Evolutionary conservation across 2,888 invertebrate species (phyloP), one percentile per base, ranked within the genome.

Genomic region (Agrochola macilenta): DNA sequence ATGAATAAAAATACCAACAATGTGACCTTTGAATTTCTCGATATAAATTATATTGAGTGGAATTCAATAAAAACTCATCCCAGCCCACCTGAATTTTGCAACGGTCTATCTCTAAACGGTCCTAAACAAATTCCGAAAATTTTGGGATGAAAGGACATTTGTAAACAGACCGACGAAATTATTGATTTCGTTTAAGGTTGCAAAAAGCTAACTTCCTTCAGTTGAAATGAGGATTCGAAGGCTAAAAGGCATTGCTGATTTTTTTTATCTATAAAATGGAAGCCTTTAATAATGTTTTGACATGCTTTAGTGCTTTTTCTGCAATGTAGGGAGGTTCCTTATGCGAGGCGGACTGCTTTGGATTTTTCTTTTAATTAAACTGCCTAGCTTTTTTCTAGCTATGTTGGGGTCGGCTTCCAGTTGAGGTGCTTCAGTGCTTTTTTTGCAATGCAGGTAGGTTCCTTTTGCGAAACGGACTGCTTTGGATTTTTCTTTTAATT

Each of bases 91-190:
- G 65, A 65, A 54, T 61, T 73, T 26, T 58, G 35, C 57, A 61
- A 70, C 66, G 26, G 69, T 60, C 39, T 46, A 69, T 46, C 58
- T 17, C 35, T 65, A 69, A 79, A 73, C 52, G 30, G 52, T 70
- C 83, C 82, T 82, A 79, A 83, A 82, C 69, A 82, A 82, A 83
- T 74, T 83, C 49, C 43, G 35, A 35, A 46, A 78, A 61, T 83
- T 49, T 54, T 58, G 49, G 61, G 69, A 52, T 14, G 20, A 69
- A 74, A 52, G 61, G 66, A 52, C 79, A 23, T 46, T 74, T 54
- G 74, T 74, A 69, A 83, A 70, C 35, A 74, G 66, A 70, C 57
- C 58, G 54, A 66, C 65, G 35, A 70, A 83, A 54, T 83, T 49
- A 78, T 74, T 69, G 69, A 83, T 83, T 69, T 57, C 46, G 60